Evolutionary conservation across 1,140 invertebrate species (phyloP), one percentile per base, ranked within the genome.

Genomic region (Whitmania pigra): DNA sequence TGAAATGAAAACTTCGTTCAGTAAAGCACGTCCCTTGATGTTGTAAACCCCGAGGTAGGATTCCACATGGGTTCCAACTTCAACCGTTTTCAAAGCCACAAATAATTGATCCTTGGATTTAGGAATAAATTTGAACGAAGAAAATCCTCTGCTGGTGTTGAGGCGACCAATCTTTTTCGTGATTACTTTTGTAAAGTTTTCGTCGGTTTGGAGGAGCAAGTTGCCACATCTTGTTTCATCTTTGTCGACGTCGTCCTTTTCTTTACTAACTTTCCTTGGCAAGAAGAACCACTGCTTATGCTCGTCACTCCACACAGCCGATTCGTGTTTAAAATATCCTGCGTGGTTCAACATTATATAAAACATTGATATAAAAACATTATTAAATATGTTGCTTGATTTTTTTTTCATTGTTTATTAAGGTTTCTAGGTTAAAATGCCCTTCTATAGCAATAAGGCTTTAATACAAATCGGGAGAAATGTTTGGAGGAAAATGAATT

Each of bases 291-390:
- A 99, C 73, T 87, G 87, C 74, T 88, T 84, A 75, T 90, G 88
- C 9, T 88, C 75, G 20, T 88, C 82, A 66, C 93, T 96, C 94
- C 94, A 99, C 0, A 87, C 87, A 9, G 85, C 92, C 27, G 92
- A 90, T 82, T 99, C 96, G 79, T 97, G 94, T 74, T 97, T 95
- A 87, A 97, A 90, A 79, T 98, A 98, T 15, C 94, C 94, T 82
- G 85, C 29, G 20, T 11, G 18, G 1, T 25, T 11, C 57, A 63
- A n/a, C n/a, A n/a, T n/a, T n/a, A n/a, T n/a, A n/a, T n/a, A n/a
- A n/a, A n/a, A n/a, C n/a, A n/a, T n/a, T n/a, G n/a, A n/a, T n/a
- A n/a, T n/a, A n/a, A 2, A 36, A 36, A 6, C 31, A 36, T 36
- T 36, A 6, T 36, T 36, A 36, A 36, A 36, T 36, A 36, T 36